Conservation (phyloP, 1,140 invertebrate genomes). For the Planococcus citri region DNA sequence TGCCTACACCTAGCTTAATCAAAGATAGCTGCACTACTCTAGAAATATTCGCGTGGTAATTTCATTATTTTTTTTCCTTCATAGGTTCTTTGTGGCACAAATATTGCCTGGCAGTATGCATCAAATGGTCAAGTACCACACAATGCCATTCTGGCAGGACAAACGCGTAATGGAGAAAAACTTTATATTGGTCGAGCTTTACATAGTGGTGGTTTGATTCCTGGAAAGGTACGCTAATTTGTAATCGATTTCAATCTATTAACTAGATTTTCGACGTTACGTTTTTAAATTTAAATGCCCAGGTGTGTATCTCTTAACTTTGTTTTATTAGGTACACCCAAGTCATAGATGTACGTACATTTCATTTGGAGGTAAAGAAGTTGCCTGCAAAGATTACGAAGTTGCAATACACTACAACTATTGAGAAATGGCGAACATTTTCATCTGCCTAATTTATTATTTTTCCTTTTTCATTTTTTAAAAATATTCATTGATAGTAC, state of each 20-base stretch:
- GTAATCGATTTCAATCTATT: conserved; percentile 35
- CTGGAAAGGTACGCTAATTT: conserved; percentile 56
- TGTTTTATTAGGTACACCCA: conserved; percentile 56
- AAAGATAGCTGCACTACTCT: too few relatives aligned
- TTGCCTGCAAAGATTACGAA: conserved; percentile 61
- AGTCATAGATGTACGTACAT: conserved; percentile 59
- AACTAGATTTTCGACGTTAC: not conserved
- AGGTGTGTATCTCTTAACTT: not conserved
- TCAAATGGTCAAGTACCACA: conserved; percentile 44
- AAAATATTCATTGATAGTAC: too few relatives aligned
- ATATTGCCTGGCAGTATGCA: conserved; percentile 48
- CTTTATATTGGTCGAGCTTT: conserved; percentile 52
- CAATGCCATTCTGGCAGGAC: conserved; percentile 45
- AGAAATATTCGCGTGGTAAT: too few relatives aligned
- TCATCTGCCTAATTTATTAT: too few relatives aligned
- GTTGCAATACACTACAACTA: conserved; percentile 51
- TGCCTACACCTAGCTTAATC: too few relatives aligned
- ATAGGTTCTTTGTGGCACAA: conserved; percentile 47
- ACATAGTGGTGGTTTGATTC: conserved; percentile 46
- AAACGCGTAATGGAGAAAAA: conserved; percentile 46
- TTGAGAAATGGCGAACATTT: too few relatives aligned
- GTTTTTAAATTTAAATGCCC: not conserved
- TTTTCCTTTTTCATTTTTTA: too few relatives aligned
- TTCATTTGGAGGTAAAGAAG: conserved; percentile 52
- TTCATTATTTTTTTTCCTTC: too few relatives aligned